Evolutionary conservation across 35 echinoderm and acorn worm species (phyloP), one percentile per base, ranked within the genome.

Genomic region (Patiria miniata): DNA sequence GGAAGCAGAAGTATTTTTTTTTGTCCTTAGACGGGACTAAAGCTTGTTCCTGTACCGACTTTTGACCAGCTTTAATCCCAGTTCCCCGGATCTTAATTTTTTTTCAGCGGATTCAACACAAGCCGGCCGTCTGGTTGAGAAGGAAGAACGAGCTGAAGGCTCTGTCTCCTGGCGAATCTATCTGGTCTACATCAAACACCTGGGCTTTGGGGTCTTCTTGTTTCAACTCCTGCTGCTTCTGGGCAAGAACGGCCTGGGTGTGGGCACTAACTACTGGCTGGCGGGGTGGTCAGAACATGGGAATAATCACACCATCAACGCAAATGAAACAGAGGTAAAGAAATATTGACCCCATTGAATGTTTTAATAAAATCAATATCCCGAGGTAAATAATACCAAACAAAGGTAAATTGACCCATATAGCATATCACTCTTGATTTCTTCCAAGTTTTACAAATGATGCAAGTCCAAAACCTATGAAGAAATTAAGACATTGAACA

Each of bases 221-320:
- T 8, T 88, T 2, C 79, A 85, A 9, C 59, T 91, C 0, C 78
- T 79, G 19, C 56, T 90, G 14, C 54, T 89, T 15, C 22, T 98
- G 1, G 77, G 82, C 5, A 79, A 85, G 47, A 85, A 84, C 73
- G 76, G 52, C 22, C 37, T 89, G 18, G 55, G 77, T 81, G 90
- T 94, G 12, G 89, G 16, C 7, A 94, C 90, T 29, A 94, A 94
- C 80, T 98, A 91, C 79, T 98, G 95, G 95, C 85, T 98, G 17
- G 86, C 95, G 7, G 86, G 42, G 5, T 98, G 95, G 95, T 94
- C 95, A 33, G 92, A 98, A 84, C 84, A 92, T 7, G 91, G 95
- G 16, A 84, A 84, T 60, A 84, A 57, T 51, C 29, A 59, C 18
- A 58, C 51, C 16, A 47, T 73, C 65, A 26, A 5, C 52, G 4